These are phyloP conservation scores for Drosophila insularis DNA, from an alignment of 1,140 invertebrate species.

Conservation along the genomic window DNA sequence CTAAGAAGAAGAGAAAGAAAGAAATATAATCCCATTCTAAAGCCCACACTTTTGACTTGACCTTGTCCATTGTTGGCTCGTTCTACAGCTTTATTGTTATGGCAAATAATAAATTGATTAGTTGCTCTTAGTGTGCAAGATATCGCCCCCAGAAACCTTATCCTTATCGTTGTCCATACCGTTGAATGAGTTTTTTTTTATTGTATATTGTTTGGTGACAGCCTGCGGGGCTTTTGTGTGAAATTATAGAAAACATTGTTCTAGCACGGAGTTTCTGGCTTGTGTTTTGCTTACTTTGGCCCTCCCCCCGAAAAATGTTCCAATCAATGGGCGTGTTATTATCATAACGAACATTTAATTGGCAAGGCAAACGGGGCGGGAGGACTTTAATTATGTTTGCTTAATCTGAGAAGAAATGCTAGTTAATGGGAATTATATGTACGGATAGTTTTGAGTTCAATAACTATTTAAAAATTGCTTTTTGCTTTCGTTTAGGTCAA, in stretches of 20 bases:
- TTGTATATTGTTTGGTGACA: conserved; percentile 21
- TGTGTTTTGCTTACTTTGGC: conserved; percentile 16
- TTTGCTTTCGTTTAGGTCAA: conserved; percentile 63
- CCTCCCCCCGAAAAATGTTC: not conserved
- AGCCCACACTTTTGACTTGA: conserved; percentile 33
- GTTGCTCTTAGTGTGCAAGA: conserved; percentile 22
- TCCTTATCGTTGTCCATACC: conserved; percentile 49
- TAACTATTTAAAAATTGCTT: not conserved
- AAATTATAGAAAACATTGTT: conserved; percentile 64
- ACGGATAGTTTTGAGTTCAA: not conserved
- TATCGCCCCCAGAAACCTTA: conserved; percentile 17
- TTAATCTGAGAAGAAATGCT: not conserved
- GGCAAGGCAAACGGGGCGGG: not conserved
- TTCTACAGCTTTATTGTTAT: conserved; percentile 55
- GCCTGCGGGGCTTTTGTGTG: conserved; percentile 22
- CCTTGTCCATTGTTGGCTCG: conserved; percentile 20
- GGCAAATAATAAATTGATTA: conserved; percentile 78
- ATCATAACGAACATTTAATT: conserved; percentile 23
- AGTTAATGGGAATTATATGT: not conserved
- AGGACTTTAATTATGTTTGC: not conserved
- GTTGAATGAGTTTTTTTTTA: conserved; percentile 54
- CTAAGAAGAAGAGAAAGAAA: not conserved
- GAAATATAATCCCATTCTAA: conserved; percentile 50
- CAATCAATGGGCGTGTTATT: conserved; percentile 22
- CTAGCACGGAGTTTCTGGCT: conserved; percentile 16